Percentiles rank a stretch among this genome's conserved stretches.
phyloP scores from a whole-genome alignment of 2,888 invertebrate genomes.

The Ornithoptera priamus region DNA sequence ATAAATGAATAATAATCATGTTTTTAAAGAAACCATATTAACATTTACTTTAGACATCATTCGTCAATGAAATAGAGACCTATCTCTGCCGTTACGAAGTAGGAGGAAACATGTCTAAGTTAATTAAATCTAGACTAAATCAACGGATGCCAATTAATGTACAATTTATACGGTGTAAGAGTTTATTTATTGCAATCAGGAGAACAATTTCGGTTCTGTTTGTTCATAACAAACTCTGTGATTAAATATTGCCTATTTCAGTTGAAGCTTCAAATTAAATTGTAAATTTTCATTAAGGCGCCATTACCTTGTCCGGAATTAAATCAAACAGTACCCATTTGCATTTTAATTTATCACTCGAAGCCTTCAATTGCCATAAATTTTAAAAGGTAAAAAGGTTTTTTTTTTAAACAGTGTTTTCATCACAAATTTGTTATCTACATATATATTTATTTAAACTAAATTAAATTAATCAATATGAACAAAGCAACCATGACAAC shows the following conservation, averaged over 20 bases:
- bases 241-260: background rate
- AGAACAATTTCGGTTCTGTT: background rate
- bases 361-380: background rate
- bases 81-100: too few species aligned
- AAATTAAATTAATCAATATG: background rate
- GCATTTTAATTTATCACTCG: slow-evolving; percentile 5
- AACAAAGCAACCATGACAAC: background rate
- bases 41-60: too few species aligned
- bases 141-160: background rate
- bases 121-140: too few species aligned
- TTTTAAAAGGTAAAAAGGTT: background rate
- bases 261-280: background rate
- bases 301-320: background rate
- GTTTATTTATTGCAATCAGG: background rate
- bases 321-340: slow-evolving; percentile 7
- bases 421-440: background rate
- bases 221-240: background rate
- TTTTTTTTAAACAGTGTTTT: background rate
- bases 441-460: background rate
- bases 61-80: too few species aligned
- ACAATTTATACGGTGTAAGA: background rate
- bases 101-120: too few species aligned
- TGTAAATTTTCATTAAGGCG: slow-evolving; percentile 3
- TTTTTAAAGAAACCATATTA: too few species aligned
- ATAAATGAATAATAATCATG: too few species aligned